phyloP scores from a whole-genome alignment of 2,797 vertebrate species.

The Ispidina picta region DNA sequence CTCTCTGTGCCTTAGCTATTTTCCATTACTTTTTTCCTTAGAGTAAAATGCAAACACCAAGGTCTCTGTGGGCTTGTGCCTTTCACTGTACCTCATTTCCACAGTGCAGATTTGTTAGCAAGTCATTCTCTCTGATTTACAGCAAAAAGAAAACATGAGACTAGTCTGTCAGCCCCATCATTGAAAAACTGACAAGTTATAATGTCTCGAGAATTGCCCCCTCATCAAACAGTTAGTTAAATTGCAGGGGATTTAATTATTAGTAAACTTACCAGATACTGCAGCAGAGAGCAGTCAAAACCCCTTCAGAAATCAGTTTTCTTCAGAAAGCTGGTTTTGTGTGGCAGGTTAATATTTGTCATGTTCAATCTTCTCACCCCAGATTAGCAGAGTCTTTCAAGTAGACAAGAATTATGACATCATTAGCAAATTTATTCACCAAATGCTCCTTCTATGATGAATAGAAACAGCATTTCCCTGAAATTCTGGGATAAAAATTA shows the following conservation, averaged over 20 bases:
- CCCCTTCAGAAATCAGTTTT: background rate
- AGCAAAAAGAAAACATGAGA: background rate
- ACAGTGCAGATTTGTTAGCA: background rate
- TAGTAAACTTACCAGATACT: background rate
- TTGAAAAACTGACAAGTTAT: background rate
- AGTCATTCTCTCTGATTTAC: conserved; percentile 13
- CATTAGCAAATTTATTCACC: background rate
- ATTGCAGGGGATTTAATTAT: conserved; percentile 9
- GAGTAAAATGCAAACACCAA: background rate
- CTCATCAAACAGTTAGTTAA: conserved; percentile 21
- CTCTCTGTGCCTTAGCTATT: background rate
- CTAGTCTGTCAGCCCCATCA: conserved; percentile 1
- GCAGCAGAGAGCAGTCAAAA: conserved; percentile 7
- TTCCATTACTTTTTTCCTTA: background rate
- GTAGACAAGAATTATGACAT: background rate
- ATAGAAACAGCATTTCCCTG: background rate
- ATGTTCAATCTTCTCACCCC: background rate
- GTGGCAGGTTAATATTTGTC: background rate
- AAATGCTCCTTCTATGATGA: background rate
- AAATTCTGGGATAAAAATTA: background rate
- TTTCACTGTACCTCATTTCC: conserved; percentile 14
- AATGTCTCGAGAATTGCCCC: background rate
- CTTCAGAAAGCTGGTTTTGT: background rate
- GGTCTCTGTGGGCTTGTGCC: background rate
- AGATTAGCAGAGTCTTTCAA: background rate